phyloP scores from a whole-genome alignment of 2,888 invertebrate genomes.

The Cheiracanthium punctorium region DNA sequence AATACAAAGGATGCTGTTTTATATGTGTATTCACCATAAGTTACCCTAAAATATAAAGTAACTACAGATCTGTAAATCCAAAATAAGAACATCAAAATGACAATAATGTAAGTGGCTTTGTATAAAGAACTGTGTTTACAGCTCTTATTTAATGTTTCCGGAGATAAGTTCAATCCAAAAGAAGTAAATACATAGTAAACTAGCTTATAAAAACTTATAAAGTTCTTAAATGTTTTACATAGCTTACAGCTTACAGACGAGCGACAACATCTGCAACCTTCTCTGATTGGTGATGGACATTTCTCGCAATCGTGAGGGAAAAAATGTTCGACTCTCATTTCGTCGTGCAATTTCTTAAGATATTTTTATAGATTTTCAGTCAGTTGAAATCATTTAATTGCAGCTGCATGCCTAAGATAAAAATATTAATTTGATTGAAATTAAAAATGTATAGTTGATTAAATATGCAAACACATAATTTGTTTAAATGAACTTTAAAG shows the following conservation, averaged over 20 bases:
- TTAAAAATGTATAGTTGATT: too few relatives aligned
- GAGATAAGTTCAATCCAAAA: neutral
- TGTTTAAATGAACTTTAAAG: too few relatives aligned
- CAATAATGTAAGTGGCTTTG: neutral
- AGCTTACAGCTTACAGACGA: neutral
- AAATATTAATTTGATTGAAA: too few relatives aligned
- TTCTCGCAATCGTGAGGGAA: too few relatives aligned
- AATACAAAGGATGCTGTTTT: conserved; percentile 11
- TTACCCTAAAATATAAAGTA: neutral
- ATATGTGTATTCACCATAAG: neutral
- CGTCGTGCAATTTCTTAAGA: too few relatives aligned
- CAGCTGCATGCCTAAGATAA: too few relatives aligned
- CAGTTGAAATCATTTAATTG: too few relatives aligned
- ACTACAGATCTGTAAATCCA: conserved; percentile 15
- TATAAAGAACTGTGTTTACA: neutral
- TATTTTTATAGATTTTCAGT: too few relatives aligned
- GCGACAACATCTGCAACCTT: neutral
- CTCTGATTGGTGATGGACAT: too few relatives aligned
- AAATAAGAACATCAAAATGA: conserved; percentile 27
- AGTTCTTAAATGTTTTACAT: neutral
- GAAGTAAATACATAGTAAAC: neutral
- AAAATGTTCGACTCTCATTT: too few relatives aligned
- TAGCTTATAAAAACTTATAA: neutral
- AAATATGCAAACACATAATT: too few relatives aligned
- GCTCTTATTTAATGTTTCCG: neutral